A percentile compares a stretch with the other conserved stretches of the same genome.
Conservation (phyloP, 1,140 invertebrate species). For the fruit fly (Drosophila melanogaster) region DNA sequence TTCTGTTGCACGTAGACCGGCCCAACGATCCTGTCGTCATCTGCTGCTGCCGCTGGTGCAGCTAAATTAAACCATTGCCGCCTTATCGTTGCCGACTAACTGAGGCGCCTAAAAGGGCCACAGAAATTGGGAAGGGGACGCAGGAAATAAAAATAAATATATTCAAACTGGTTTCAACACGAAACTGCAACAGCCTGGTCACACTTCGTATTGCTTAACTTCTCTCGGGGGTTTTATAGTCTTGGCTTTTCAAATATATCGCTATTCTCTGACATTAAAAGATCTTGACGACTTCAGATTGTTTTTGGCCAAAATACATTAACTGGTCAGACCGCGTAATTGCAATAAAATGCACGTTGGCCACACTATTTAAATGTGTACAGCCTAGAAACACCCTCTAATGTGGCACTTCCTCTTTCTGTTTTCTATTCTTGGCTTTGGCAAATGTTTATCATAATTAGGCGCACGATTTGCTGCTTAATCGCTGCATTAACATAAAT, state of each 20-base stretch:
- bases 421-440: conserved; percentile 29
- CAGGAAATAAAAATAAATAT: not conserved
- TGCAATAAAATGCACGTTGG: not conserved
- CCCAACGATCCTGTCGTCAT: conserved; percentile 83
- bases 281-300: too few species aligned
- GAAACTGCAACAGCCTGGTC: not conserved
- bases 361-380: not conserved
- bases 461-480: conserved; percentile 76
- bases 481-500: conserved; percentile 79
- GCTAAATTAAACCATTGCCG: conserved; percentile 82
- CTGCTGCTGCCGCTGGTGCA: conserved; percentile 62
- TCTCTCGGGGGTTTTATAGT: too few species aligned
- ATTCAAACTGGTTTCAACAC: conserved; percentile 19
- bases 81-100: conserved; percentile 66
- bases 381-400: conserved; percentile 6
- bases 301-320: not conserved
- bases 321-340: not conserved
- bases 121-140: conserved; percentile 49
- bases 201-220: conserved; percentile 3
- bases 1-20: conserved; percentile 65
- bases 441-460: conserved; percentile 78
- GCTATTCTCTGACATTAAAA: not conserved
- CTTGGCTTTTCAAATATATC: too few species aligned
- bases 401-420: conserved; percentile 54
- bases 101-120: conserved; percentile 66